Base-by-base conservation (phyloP, 1,140 invertebrate genomes). In the Chrysopa pallens region DNA sequence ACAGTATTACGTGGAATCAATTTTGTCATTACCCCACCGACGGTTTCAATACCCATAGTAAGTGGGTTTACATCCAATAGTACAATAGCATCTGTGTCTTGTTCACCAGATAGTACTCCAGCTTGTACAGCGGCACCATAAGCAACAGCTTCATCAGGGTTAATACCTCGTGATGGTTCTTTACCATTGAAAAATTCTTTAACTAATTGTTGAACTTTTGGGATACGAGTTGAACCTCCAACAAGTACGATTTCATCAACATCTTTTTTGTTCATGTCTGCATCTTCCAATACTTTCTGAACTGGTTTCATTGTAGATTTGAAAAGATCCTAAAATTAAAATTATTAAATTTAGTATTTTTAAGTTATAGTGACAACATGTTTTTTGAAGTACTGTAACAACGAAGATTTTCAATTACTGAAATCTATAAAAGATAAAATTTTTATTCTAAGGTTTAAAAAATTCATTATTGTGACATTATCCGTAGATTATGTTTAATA, bases 1-100 rank as follows among this genome's bases (percentile, higher is more conserved):
- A 97, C 93, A 37, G 93, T 97, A 70, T 98, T 99, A 56, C 95
- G 72, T 42, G 89, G 82, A 60, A 98, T 98, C 17, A 99, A 71
- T 63, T 98, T 98, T 46, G 95, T 98, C 95, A 99, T 98, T 8
- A 99, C 93, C 49, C 95, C 95, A 46, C 95, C 95, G 44, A 98
- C 94, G 46, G 95, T 98, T 69, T 99, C 95, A 59, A 98, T 99
- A 67, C 95, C 95, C 77, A 98, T 78, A 44, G 95, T 98, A 38
- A 98, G 68, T 51, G 95, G 95, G 58, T 97, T 98, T 36, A 98
- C 95, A 60, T 98, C 95, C 35, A 98, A 71, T 45, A 98, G 73
- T 6, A 98, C 92, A 49, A 98, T 84, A 41, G 95, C 93, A 52
- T 92, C 90, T 2, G 91, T 94, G 58, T 93, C 88, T 62, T 88